Base-by-base conservation (phyloP, 2,113 vertebrate genomes). In the Hippoglossus stenolepis region DNA sequence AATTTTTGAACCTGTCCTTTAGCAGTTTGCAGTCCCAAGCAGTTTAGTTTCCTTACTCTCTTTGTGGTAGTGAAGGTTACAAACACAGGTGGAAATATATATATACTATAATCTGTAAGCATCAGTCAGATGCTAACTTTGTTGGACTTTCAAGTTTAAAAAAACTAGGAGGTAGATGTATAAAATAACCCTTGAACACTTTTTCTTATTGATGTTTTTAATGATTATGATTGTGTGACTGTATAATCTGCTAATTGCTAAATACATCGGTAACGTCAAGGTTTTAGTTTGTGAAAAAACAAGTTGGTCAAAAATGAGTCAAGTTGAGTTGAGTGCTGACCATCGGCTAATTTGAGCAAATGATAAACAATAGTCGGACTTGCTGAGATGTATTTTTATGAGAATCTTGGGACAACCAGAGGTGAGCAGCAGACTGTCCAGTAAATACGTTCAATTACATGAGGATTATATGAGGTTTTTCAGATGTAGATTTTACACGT, bases 1-100 rank as follows among this genome's bases (percentile, higher is more conserved):
- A 28, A 60, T 77, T 82, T 60, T 47, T 58, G 7, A 70, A 45
- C 38, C 24, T 26, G 38, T 76, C 65, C 57, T 75, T 68, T 66
- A 21, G 70, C 73, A 13, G 53, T 77, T 76, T 40, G 21, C 51
- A 17, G 23, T 57, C 49, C 65, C 24, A 31, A 31, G 35, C 45
- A 1, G 64, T 75, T 38, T 4, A 11, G 58, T 38, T 60, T 26
- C 28, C 35, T 18, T 60, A 64, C 38, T 38, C 58, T 38, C 74
- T 47, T 1, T 1, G 59, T 61, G 67, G 43, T 18, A 31, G 26
- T 17, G 43, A 38, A 62, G 17, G 43, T 58, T 14, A 13, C 2
- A 24, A 49, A 47, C 60, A 45, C 61, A 56, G 23, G 3, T 47
- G 14, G 13, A 47, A 47, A 47, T 47, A 47, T 23, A 47, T 23